A percentile compares a stretch with the other conserved stretches of the same genome.
These are phyloP conservation scores for Eciton burchellii DNA, from an alignment of 1,140 invertebrate genomes.

Conservation along the genomic window DNA sequence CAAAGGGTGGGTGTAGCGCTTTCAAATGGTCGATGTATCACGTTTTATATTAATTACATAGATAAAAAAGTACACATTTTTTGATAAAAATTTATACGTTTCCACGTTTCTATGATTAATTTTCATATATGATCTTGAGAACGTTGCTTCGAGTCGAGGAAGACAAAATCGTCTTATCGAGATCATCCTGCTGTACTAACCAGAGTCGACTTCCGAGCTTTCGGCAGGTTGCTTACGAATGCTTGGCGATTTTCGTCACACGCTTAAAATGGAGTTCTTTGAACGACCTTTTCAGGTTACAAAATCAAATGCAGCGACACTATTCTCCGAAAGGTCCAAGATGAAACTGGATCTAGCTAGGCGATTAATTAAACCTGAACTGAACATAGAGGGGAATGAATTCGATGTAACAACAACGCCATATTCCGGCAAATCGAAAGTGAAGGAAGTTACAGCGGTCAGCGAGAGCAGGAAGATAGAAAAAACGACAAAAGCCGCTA, in stretches of 20 bases:
- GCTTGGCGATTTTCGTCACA: conserved; percentile 51
- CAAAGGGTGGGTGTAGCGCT: conserved; percentile 13
- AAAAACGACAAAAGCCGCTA: conserved; percentile 54
- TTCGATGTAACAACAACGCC: conserved; percentile 62
- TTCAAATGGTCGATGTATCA: conserved; percentile 7
- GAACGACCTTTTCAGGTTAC: conserved; percentile 82
- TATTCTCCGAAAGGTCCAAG: conserved; percentile 79
- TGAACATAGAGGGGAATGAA: conserved; percentile 76
- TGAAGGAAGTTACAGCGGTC: conserved; percentile 56
- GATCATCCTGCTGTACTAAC: conserved; percentile 68
- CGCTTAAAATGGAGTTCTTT: conserved; percentile 71
- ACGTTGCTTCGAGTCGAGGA: conserved; percentile 54
- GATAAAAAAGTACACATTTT: conserved; percentile 5
- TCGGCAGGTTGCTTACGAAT: conserved; percentile 58
- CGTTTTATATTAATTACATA: background rate
- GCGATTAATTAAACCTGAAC: conserved; percentile 81
- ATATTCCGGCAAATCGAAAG: conserved; percentile 64
- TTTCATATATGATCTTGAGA: conserved; percentile 65
- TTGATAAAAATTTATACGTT: too few species aligned
- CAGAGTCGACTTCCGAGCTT: conserved; percentile 72
- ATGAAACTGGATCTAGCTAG: conserved; percentile 82
- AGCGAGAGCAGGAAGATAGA: conserved; percentile 73
- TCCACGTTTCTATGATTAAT: conserved; percentile 13
- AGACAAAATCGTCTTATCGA: conserved; percentile 55
- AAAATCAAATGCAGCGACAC: conserved; percentile 71